phyloP scores from a whole-genome alignment of 2,888 invertebrate genomes.

The Polyommatus iphigenia region DNA sequence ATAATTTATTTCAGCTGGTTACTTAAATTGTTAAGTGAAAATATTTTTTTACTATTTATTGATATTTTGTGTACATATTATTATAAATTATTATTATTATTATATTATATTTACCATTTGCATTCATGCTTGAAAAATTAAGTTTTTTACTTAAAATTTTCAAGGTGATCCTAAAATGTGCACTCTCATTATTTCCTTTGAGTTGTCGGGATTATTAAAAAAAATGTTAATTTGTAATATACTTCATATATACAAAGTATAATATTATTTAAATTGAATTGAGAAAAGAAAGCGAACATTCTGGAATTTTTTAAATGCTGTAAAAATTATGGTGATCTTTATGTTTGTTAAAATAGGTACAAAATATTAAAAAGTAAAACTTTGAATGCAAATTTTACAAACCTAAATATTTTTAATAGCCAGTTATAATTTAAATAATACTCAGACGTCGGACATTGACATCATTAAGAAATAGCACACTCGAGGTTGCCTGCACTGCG shows the following conservation, averaged over 20 bases:
- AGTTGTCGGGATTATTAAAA: too few relatives aligned
- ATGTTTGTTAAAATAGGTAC: background rate
- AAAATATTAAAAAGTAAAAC: background rate
- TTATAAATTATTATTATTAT: too few relatives aligned
- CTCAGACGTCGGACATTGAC: constrained; percentile 58
- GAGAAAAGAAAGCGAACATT: too few relatives aligned
- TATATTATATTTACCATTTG: too few relatives aligned
- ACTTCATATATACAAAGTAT: too few relatives aligned
- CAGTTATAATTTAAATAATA: constrained; percentile 30
- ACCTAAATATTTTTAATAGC: background rate
- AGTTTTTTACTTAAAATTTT: background rate
- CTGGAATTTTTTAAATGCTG: too few relatives aligned
- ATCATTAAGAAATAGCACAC: constrained; percentile 62
- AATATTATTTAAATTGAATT: too few relatives aligned
- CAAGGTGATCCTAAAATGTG: background rate
- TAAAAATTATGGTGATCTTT: too few relatives aligned
- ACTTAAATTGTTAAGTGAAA: too few relatives aligned
- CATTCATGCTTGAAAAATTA: too few relatives aligned
- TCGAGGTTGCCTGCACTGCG: constrained; percentile 74
- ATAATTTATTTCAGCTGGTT: background rate
- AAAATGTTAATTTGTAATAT: too few relatives aligned
- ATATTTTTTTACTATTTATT: background rate
- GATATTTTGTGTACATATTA: too few relatives aligned
- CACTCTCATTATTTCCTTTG: background rate
- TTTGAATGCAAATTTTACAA: background rate